These are phyloP conservation scores for Mayetiola destructor DNA, from an alignment of 2,888 invertebrate genomes.

Conservation along the genomic window DNA sequence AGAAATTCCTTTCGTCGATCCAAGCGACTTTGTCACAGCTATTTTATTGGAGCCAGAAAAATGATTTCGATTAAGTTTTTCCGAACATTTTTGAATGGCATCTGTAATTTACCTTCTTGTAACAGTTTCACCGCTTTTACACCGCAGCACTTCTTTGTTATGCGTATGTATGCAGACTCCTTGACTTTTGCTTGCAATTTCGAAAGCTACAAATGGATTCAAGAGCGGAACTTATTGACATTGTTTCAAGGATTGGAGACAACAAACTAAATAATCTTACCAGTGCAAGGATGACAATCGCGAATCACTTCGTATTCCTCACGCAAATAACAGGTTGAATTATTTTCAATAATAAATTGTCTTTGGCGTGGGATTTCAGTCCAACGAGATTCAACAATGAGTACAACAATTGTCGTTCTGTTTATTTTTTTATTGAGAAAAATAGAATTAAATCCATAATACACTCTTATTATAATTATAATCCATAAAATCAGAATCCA, in stretches of 20 bases:
- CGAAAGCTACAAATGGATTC: slow-evolving; percentile 44
- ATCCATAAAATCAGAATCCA: not conserved
- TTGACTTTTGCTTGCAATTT: slow-evolving; percentile 66
- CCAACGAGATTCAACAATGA: slow-evolving; percentile 68
- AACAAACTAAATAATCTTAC: slow-evolving; percentile 32
- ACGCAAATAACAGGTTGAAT: slow-evolving; percentile 60
- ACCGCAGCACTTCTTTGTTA: slow-evolving; percentile 68
- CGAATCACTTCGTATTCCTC: slow-evolving; percentile 56
- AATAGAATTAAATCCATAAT: not conserved
- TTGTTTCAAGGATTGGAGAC: not conserved
- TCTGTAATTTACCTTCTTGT: slow-evolving; percentile 60
- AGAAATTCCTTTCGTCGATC: slow-evolving; percentile 65
- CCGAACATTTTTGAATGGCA: no score
- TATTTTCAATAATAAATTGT: slow-evolving; percentile 57
- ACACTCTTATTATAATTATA: not conserved
- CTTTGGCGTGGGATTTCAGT: slow-evolving; percentile 44
- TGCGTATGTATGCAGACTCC: slow-evolving; percentile 70
- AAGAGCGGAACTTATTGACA: not conserved
- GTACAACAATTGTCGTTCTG: slow-evolving; percentile 65
- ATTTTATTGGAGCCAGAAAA: no score
- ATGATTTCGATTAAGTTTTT: no score
- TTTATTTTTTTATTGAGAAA: not conserved
- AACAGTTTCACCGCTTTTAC: slow-evolving; percentile 65
- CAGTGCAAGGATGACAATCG: slow-evolving; percentile 75
- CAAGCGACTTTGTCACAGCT: slow-evolving; percentile 77